Percentiles rank a stretch among this genome's conserved stretches.
Evolutionary conservation across 2,113 vertebrate species (phyloP).

Genomic region (Myanophis thanlyinensis): DNA sequence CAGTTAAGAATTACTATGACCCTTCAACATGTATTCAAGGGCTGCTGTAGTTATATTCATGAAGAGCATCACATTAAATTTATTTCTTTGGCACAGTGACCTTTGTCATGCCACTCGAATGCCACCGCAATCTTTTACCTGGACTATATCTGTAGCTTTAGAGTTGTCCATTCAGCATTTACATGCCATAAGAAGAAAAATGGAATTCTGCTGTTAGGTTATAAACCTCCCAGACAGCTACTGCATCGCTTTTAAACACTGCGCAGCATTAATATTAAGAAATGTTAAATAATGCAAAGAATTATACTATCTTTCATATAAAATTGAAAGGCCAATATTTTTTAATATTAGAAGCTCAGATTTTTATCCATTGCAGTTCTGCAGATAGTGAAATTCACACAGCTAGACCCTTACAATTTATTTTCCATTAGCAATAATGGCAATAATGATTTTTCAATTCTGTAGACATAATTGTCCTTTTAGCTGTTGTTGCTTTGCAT

Average conservation of each 20-base stretch:
- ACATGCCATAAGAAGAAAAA: not conserved
- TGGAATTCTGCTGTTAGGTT: not conserved
- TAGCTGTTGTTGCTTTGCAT: not conserved
- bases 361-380: constrained; percentile 25
- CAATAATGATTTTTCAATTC: not conserved
- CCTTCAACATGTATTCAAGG: not conserved
- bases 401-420: not conserved
- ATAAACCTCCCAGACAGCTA: not conserved
- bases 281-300: not conserved
- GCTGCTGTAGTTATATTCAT: not conserved
- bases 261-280: not conserved
- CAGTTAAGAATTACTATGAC: not conserved
- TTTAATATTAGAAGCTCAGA: constrained; percentile 19
- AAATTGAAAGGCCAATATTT: not conserved
- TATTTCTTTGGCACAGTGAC: not conserved
- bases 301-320: constrained; percentile 5
- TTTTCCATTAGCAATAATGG: not conserved
- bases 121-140: not conserved
- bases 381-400: not conserved
- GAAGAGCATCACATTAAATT: not conserved
- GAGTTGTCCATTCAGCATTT: not conserved
- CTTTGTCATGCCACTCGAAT: not conserved
- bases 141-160: not conserved
- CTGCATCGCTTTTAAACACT: not conserved
- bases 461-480: not conserved